A percentile compares a stretch with the other conserved stretches of the same genome.
Conservation (phyloP, 2,113 vertebrate genomes). For the Taxidea taxus region DNA sequence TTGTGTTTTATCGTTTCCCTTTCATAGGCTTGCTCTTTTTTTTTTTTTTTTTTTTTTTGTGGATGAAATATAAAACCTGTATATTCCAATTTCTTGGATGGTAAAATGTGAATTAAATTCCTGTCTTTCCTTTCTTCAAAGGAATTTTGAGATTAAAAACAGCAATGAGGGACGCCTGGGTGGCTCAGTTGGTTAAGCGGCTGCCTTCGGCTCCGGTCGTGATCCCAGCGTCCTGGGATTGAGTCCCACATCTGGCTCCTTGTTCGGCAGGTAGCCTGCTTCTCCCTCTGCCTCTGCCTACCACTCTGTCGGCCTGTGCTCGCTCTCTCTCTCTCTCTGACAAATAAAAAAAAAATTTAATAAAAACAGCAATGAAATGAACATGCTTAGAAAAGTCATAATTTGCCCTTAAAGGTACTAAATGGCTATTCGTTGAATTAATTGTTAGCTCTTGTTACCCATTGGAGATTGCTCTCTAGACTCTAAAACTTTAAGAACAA, state of each 20-base stretch:
- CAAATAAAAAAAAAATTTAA: too few relatives aligned
- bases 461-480: not conserved
- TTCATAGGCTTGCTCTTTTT: not conserved
- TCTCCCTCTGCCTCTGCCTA: too few relatives aligned
- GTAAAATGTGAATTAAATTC: slow-evolving; percentile 32
- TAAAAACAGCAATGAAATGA: not conserved
- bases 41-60: too few relatives aligned
- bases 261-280: too few relatives aligned
- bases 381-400: not conserved
- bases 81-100: not conserved
- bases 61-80: not conserved
- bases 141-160: not conserved
- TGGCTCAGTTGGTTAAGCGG: too few relatives aligned
- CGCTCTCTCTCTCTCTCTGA: too few relatives aligned
- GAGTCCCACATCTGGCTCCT: too few relatives aligned
- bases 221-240: too few relatives aligned
- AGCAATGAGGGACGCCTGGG: too few relatives aligned
- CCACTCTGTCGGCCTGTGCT: too few relatives aligned
- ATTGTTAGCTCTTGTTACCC: not conserved
- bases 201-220: too few relatives aligned
- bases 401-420: not conserved
- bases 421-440: not conserved
- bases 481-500: not conserved
- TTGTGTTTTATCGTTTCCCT: not conserved
- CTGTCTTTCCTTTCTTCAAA: not conserved